Evolutionary conservation across 2,113 vertebrate genomes (phyloP).

Genomic region (Paralichthys olivaceus): DNA sequence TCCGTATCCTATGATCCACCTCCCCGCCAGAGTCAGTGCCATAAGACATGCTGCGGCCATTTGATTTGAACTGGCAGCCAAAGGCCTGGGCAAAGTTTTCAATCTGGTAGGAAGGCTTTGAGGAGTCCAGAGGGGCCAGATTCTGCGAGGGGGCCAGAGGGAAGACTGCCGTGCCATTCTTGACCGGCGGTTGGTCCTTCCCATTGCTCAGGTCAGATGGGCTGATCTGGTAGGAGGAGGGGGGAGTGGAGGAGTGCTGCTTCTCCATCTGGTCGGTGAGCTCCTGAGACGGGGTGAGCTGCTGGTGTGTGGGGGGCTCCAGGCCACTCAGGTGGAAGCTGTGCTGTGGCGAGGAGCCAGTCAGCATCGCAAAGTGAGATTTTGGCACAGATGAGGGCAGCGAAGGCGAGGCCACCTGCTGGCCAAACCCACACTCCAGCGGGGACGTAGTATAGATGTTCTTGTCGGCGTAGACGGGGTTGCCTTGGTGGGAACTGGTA

Average conservation of each 20-base stretch:
- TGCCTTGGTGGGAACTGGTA: conserved; percentile 86
- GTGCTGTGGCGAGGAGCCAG: conserved; percentile 85
- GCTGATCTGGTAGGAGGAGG: conserved; percentile 89
- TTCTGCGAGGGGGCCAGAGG: conserved; percentile 89
- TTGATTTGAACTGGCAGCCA: conserved; percentile 96
- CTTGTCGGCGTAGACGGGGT: conserved; percentile 92
- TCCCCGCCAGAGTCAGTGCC: conserved; percentile 90
- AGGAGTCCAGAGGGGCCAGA: conserved; percentile 89
- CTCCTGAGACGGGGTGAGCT: conserved; percentile 99
- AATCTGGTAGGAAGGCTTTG: conserved; percentile 97
- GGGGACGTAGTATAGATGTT: conserved; percentile 95
- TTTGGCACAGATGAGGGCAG: conserved; percentile 95
- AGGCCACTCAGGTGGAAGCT: conserved; percentile 93
- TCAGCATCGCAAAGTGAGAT: conserved; percentile 96
- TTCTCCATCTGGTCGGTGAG: conserved; percentile 97
- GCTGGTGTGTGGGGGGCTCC: conserved; percentile 92
- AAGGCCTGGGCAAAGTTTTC: conserved; percentile 99
- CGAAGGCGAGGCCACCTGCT: conserved; percentile 87
- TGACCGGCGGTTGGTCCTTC: conserved; percentile 87
- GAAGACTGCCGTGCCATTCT: conserved; percentile 83
- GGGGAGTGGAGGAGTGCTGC: conserved; percentile 84
- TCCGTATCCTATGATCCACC: conserved; percentile 95
- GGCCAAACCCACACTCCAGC: conserved; percentile 93
- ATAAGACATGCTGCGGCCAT: conserved; percentile 91
- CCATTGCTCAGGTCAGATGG: conserved; percentile 91